phyloP scores from a whole-genome alignment of 2,113 vertebrate genomes.

The Mesoclemmys tuberculata region DNA sequence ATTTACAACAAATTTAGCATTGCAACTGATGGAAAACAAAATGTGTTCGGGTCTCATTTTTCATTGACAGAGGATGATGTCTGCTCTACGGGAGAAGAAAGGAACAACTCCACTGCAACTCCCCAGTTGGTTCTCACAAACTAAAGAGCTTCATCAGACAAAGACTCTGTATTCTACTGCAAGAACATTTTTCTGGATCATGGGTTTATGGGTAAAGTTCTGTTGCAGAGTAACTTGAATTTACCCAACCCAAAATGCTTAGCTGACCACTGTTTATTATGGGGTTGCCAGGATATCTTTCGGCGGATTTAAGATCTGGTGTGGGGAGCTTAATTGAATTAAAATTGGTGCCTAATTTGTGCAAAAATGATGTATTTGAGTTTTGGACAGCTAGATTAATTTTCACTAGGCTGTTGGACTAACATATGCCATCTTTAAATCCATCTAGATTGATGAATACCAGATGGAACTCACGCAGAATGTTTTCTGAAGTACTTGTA shows the following conservation, averaged over 20 bases:
- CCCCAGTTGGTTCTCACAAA: neutral
- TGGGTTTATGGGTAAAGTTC: rapidly evolving
- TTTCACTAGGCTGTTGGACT: constrained; percentile 53
- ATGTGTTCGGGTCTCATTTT: neutral
- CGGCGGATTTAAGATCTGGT: neutral
- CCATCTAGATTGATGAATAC: constrained; percentile 68
- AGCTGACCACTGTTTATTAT: neutral
- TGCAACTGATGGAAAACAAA: neutral
- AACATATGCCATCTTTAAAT: constrained; percentile 82
- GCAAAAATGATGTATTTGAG: neutral
- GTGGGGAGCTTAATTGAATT: neutral
- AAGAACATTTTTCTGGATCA: neutral
- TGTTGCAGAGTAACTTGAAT: neutral
- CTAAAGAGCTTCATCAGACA: neutral
- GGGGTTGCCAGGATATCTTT: neutral
- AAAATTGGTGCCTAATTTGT: neutral
- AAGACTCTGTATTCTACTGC: neutral
- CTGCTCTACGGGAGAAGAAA: neutral
- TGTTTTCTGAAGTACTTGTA: constrained; percentile 65
- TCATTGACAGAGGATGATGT: rapidly evolving
- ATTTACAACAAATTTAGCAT: neutral
- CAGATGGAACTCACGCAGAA: constrained; percentile 82
- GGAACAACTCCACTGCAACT: neutral
- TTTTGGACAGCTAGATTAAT: constrained; percentile 29
- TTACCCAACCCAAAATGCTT: neutral